phyloP scores from a whole-genome alignment of 2,113 vertebrate genomes.

The Rattus norvegicus region GRCr8 NC_086021.1:177468001-177468500 shows the following conservation, averaged over 20 bases:
- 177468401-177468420: neutral
- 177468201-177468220: neutral
- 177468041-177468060: too few species aligned
- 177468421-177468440: neutral
- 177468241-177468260: neutral
- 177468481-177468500: neutral
- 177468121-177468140: neutral
- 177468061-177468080: fast-evolving
- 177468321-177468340: neutral
- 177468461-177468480: neutral
- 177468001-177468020: too few species aligned
- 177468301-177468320: neutral
- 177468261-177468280: neutral
- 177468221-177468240: too few species aligned
- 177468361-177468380: neutral
- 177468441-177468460: neutral
- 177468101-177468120: neutral
- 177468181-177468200: neutral
- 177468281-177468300: neutral
- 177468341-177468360: neutral
- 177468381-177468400: neutral
- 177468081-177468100: neutral
- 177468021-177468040: neutral
- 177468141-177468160: neutral
- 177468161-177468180: neutral